Conservation (phyloP, 2,797 vertebrate species). For the Echiichthys vipera region DNA sequence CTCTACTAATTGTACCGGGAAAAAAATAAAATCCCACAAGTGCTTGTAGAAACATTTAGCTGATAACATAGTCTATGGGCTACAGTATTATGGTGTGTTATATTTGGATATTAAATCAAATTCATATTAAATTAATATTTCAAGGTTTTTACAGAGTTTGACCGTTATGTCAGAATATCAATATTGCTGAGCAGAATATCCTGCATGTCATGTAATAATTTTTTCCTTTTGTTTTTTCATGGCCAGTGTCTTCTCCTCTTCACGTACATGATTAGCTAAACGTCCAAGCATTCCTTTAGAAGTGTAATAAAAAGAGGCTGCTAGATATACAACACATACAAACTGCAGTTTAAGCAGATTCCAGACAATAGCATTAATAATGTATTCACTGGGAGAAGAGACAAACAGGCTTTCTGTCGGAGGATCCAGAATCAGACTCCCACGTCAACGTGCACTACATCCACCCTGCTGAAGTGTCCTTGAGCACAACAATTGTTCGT, state of each 20-base stretch:
- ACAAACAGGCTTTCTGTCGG: background rate
- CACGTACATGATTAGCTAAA: background rate
- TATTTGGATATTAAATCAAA: too few relatives aligned
- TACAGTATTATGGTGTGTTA: background rate
- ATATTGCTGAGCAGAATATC: background rate
- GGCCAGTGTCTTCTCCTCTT: background rate
- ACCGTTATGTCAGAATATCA: too few relatives aligned
- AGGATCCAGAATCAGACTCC: background rate
- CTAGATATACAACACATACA: background rate
- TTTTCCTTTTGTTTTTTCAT: too few relatives aligned
- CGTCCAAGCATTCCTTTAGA: background rate
- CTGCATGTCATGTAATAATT: too few relatives aligned
- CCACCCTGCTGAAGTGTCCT: background rate
- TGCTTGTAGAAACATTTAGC: background rate
- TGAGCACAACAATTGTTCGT: background rate
- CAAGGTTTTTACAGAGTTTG: background rate
- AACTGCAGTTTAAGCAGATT: background rate
- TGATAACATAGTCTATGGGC: background rate
- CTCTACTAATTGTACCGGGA: background rate
- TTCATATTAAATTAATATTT: conserved; percentile 1
- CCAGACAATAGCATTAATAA: background rate
- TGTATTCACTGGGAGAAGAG: background rate
- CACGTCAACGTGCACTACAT: background rate
- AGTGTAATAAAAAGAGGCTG: background rate
- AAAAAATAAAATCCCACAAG: background rate